phyloP scores from a whole-genome alignment of 2,888 invertebrate genomes.

The Rhingia rostrata region DNA sequence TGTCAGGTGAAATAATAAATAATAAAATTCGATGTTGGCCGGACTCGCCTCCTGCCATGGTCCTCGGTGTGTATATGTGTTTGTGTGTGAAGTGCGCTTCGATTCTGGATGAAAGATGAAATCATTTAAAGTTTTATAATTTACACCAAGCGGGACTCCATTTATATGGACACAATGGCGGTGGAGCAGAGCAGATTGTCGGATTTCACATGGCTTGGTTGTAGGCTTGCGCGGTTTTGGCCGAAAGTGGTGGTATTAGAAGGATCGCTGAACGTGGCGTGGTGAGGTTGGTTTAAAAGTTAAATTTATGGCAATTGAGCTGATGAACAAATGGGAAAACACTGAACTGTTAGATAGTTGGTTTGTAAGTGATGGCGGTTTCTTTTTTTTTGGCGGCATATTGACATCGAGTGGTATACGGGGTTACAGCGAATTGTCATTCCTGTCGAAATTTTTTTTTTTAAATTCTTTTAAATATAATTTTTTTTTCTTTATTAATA shows the following conservation, averaged over 20 bases:
- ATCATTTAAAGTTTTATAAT: slow-evolving; percentile 78
- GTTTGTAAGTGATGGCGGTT: slow-evolving; percentile 6
- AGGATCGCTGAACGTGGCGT: background rate
- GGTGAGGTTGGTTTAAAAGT: slow-evolving; percentile 19
- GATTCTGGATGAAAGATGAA: slow-evolving; percentile 79
- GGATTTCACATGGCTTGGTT: slow-evolving; percentile 19
- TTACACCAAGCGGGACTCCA: slow-evolving; percentile 57
- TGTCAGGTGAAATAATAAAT: slow-evolving; percentile 83
- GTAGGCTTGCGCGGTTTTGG: background rate
- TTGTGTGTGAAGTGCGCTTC: slow-evolving; percentile 28
- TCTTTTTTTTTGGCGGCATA: background rate
- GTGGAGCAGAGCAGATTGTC: slow-evolving; percentile 4
- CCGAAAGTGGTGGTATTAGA: background rate
- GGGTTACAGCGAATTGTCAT: too few species aligned
- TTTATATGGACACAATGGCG: slow-evolving; percentile 4
- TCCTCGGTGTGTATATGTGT: background rate
- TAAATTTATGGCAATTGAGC: slow-evolving; percentile 31
- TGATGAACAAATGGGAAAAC: slow-evolving; percentile 13
- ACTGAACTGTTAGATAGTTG: slow-evolving; percentile 7
- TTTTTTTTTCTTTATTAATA: too few species aligned
- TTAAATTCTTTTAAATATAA: too few species aligned
- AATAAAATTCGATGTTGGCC: slow-evolving; percentile 81
- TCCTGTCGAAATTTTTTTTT: too few species aligned
- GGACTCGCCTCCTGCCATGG: slow-evolving; percentile 63
- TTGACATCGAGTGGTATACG: too few species aligned